Evolutionary conservation across 2,888 invertebrate genomes (phyloP).

Genomic region (Arrhopalites spinosus): DNA sequence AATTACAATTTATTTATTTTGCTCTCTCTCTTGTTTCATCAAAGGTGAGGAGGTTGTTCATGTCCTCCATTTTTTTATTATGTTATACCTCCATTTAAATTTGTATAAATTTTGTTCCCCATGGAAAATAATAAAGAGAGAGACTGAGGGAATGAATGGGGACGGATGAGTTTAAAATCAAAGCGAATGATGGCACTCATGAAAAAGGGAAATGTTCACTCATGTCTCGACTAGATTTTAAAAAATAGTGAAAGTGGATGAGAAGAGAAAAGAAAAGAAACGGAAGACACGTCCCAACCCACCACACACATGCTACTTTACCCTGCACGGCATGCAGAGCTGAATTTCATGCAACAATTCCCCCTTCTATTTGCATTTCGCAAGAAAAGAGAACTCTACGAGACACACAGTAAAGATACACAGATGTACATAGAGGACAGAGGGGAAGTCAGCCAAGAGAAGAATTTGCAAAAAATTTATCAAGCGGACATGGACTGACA

Average conservation of each 20-base stretch:
- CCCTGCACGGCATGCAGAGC: neutral
- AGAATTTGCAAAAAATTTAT: neutral
- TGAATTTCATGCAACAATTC: neutral
- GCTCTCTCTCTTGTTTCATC: neutral
- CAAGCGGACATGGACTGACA: neutral
- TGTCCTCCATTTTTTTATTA: neutral
- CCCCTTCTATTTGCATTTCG: no score
- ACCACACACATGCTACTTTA: neutral
- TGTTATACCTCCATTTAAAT: no score
- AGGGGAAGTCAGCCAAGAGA: neutral
- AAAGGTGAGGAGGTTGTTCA: neutral
- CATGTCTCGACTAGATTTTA: no score
- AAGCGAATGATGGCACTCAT: no score
- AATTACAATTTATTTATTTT: conserved; percentile 7
- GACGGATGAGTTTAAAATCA: no score
- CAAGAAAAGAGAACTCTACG: neutral
- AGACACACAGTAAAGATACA: neutral
- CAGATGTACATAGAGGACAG: neutral
- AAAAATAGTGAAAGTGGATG: no score
- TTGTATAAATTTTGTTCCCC: no score
- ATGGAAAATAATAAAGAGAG: neutral
- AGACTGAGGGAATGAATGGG: neutral
- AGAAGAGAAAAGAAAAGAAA: neutral
- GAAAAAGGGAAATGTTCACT: no score
- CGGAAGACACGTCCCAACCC: neutral